Evolutionary conservation across 2,888 invertebrate genomes (phyloP).

Genomic region (Deladenus siricidicola): DNA sequence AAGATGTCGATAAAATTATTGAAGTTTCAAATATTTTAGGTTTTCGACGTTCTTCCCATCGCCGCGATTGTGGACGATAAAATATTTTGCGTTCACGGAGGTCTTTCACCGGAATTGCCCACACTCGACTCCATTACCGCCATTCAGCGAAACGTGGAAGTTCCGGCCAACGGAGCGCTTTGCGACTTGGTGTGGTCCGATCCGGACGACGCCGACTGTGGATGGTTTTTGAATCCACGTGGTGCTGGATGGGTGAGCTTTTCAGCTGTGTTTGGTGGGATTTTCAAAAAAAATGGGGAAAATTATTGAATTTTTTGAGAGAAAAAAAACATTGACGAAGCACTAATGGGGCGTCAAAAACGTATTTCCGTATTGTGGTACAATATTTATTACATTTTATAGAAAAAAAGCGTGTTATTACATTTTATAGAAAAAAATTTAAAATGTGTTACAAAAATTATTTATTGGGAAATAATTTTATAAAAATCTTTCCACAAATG

Average conservation of each 20-base stretch:
- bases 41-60: conserved; percentile 91
- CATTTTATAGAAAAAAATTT: too few relatives aligned
- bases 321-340: too few relatives aligned
- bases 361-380: too few relatives aligned
- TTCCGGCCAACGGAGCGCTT: conserved; percentile 74
- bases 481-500: too few relatives aligned
- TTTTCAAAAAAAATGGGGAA: too few relatives aligned
- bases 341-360: too few relatives aligned
- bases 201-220: conserved; percentile 91
- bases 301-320: too few relatives aligned
- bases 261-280: too few relatives aligned
- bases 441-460: too few relatives aligned
- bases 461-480: too few relatives aligned
- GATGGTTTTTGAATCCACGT: conserved; percentile 54
- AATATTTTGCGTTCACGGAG: conserved; percentile 93
- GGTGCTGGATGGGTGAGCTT: conserved; percentile 50
- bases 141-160: conserved; percentile 32
- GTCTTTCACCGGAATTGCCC: conserved; percentile 88
- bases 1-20: background rate
- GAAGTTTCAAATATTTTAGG: conserved; percentile 22
- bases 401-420: too few relatives aligned
- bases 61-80: conserved; percentile 97
- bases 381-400: too few relatives aligned
- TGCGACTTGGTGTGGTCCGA: conserved; percentile 99
- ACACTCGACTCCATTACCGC: conserved; percentile 82